Evolutionary conservation across 2,113 vertebrate genomes (phyloP).

Genomic region (Tretioscincus oriximinensis): DNA sequence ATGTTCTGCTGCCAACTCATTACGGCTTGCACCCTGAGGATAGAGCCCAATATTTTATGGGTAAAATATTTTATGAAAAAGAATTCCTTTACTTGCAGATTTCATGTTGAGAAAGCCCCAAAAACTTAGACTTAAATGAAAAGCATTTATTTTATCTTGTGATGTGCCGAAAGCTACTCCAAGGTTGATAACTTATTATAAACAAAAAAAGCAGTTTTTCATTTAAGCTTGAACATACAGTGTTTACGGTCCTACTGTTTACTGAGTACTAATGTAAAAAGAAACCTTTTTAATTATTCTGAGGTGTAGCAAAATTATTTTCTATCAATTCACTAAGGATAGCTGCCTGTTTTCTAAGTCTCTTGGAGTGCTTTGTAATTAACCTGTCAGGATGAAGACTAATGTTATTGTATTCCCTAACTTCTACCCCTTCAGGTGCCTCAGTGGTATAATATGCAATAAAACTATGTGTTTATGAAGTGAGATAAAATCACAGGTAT

Average conservation of each 20-base stretch:
- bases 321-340: constrained; percentile 5
- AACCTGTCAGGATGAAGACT: constrained; percentile 29
- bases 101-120: constrained; percentile 28
- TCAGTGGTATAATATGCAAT: constrained; percentile 2
- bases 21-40: too few species aligned
- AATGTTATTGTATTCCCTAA: constrained; percentile 6
- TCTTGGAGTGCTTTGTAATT: constrained; percentile 48
- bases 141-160: constrained; percentile 46
- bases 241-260: constrained; percentile 27
- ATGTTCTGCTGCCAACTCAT: too few species aligned
- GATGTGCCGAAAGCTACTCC: constrained; percentile 36
- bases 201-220: constrained; percentile 35
- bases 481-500: constrained; percentile 4
- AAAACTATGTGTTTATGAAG: constrained; percentile 15
- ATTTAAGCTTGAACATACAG: neutral
- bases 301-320: constrained; percentile 18
- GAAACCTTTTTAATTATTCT: constrained; percentile 53
- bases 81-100: constrained; percentile 18
- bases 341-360: constrained; percentile 38
- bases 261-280: constrained; percentile 35
- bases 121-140: constrained; percentile 38
- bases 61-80: constrained; percentile 26
- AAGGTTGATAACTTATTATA: constrained; percentile 48
- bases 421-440: neutral
- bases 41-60: constrained; percentile 12